A percentile compares a stretch with the other conserved stretches of the same genome.
These are phyloP conservation scores for Erebia aethiops DNA, from an alignment of 2,888 invertebrate species.

Conservation along the genomic window DNA sequence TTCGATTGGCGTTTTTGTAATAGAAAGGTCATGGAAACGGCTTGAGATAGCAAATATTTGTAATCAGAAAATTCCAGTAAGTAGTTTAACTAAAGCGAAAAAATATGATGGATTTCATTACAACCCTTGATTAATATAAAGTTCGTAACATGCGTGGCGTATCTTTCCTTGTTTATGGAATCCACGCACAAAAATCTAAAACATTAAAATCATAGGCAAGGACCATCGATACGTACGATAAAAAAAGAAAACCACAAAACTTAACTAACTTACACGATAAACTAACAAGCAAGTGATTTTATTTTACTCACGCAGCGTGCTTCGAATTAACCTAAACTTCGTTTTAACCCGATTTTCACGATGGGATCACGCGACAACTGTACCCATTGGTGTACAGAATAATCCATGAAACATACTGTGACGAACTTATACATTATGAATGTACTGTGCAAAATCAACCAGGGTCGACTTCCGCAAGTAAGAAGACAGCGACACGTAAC, in stretches of 20 bases:
- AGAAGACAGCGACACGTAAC: too few species aligned
- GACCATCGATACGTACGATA: background rate
- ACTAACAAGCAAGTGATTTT: constrained; percentile 7
- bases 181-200: background rate
- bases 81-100: too few species aligned
- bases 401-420: background rate
- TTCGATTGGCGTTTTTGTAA: too few species aligned
- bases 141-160: too few species aligned
- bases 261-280: background rate
- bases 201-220: too few species aligned
- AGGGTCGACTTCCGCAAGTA: too few species aligned
- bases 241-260: background rate
- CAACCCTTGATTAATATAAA: too few species aligned
- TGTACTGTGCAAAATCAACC: too few species aligned
- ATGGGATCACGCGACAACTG: background rate
- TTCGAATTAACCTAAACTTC: constrained; percentile 2
- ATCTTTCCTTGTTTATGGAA: background rate
- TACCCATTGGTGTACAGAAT: background rate
- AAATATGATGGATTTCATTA: too few species aligned
- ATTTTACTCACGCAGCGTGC: constrained; percentile 2
- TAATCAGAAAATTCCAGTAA: too few species aligned
- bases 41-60: too few species aligned
- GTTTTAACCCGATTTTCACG: constrained; percentile 3
- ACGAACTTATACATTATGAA: background rate
- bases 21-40: too few species aligned